phyloP scores from a whole-genome alignment of 2,888 invertebrate genomes.

The Aradus depressus region DNA sequence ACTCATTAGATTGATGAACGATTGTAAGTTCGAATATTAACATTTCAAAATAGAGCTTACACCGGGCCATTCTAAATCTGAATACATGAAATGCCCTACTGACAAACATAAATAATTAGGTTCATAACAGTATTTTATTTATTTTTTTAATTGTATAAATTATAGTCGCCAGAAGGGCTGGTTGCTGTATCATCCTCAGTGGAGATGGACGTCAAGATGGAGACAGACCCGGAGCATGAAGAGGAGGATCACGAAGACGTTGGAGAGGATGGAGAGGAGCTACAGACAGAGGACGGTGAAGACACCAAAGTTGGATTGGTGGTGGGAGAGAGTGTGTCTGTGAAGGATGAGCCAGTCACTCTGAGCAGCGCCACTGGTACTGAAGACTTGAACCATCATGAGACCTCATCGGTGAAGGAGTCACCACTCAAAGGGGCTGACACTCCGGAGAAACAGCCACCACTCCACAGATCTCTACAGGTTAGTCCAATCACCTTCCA shows the following conservation, averaged over 20 bases:
- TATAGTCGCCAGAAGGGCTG: too few species aligned
- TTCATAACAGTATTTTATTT: too few species aligned
- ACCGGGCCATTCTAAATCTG: too few species aligned
- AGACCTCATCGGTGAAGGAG: too few species aligned
- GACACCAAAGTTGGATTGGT: constrained; percentile 36
- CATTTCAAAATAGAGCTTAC: too few species aligned
- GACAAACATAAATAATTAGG: too few species aligned
- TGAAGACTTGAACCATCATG: too few species aligned
- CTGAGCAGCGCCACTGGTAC: background rate
- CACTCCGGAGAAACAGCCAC: constrained; percentile 21
- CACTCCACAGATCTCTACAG: constrained; percentile 22
- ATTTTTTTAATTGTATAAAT: too few species aligned
- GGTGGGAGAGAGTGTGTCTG: constrained; percentile 40
- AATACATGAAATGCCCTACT: too few species aligned
- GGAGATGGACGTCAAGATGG: constrained; percentile 2
- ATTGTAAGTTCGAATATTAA: too few species aligned
- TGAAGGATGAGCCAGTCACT: constrained; percentile 26
- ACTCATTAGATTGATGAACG: too few species aligned
- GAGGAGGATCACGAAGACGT: constrained; percentile 12
- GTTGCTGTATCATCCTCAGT: too few species aligned
- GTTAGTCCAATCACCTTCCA: constrained; percentile 6
- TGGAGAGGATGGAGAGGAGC: constrained; percentile 30
- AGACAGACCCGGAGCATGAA: constrained; percentile 8
- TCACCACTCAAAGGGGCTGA: constrained; percentile 19
- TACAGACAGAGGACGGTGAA: constrained; percentile 19